A percentile compares a stretch with the other conserved stretches of the same genome.
phyloP scores from a whole-genome alignment of 2,113 vertebrate species.

The Baryphthengus martii region DNA sequence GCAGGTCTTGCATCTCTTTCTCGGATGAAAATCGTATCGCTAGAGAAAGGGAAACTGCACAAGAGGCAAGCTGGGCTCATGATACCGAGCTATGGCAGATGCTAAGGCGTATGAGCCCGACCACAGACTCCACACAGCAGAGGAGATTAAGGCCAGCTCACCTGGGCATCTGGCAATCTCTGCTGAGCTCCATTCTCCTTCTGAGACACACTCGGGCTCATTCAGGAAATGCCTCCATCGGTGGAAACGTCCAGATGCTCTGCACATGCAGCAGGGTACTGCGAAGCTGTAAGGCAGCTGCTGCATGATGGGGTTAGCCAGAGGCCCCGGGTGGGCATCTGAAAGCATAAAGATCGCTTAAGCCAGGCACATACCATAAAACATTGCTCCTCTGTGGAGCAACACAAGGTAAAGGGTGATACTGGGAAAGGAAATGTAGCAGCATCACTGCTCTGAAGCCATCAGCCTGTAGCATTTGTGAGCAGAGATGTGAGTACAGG shows the following conservation, averaged over 20 bases:
- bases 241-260: slow-evolving; percentile 20
- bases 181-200: neutral
- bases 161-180: neutral
- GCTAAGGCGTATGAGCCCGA: neutral
- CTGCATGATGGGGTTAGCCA: neutral
- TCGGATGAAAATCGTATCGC: neutral
- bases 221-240: neutral
- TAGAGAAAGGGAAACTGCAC: neutral
- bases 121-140: neutral
- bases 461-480: neutral
- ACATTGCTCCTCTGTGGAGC: neutral
- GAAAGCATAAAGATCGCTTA: neutral
- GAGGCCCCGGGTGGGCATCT: neutral
- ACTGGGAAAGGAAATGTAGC: neutral
- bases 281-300: neutral
- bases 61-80: neutral
- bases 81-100: neutral
- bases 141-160: neutral
- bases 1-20: neutral
- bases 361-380: neutral
- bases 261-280: neutral
- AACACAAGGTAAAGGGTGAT: neutral
- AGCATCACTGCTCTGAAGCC: neutral
- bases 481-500: neutral
- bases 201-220: neutral